Evolutionary conservation across 2,888 invertebrate species (phyloP), one percentile per base, ranked within the genome.

Genomic region (Hydropsyche betteni): DNA sequence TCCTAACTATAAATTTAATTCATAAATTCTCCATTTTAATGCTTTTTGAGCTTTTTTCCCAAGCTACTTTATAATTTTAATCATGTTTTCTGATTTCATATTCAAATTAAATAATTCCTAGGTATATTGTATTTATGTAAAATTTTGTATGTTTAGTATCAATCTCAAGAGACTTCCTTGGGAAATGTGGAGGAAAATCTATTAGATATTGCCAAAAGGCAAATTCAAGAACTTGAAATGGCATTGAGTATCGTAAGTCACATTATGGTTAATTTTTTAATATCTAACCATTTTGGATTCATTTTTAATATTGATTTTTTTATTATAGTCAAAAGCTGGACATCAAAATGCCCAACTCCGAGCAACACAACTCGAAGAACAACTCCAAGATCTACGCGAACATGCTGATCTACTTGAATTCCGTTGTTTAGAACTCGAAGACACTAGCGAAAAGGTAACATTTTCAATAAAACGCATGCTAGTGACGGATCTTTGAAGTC

Each of bases 391-490:
- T 84, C 88, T 93, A 81, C 89, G 91, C 80, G 94, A 94, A 83
- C 93, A 93, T 83, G 92, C 93, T 83, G 94, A 94, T 84, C 88
- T 94, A 80, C 88, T 93, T 83, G 94, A 94, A 86, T 94, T 94
- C 87, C 87, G 94, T 69, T 88, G 93, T 80, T 86, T 94, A 80
- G 94, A 94, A 85, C 85, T 94, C 80, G 93, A 93, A 83, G 93
- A 92, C 75, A 75, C 77, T 44, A 79, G 75, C 55, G 80, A 79
- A 74, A 78, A 79, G 79, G 79, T 80, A 80, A 79, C 76, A 58
- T 76, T 79, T 69, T 74, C 76, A 34, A 73, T 79, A 74, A 77
- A 76, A 75, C 73, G 75, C n/a, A 69, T 79, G n/a, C 71, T 79
- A 53, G 79, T 79, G 76, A 79, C 79, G 8, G 79, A 79, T 55